Conservation (phyloP, 1,140 invertebrate species). For the Pristionchus pacificus region DNA sequence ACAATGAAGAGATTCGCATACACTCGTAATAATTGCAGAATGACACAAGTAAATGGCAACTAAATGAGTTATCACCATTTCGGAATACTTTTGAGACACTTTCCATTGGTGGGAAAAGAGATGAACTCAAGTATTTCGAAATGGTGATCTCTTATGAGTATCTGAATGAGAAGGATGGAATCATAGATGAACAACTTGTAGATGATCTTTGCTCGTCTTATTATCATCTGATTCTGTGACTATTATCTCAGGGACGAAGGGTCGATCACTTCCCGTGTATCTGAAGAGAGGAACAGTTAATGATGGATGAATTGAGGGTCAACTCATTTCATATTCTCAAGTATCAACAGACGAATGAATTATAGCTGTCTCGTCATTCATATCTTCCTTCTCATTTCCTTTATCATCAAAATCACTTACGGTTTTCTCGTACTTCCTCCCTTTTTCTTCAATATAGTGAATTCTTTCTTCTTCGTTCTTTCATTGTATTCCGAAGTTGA, state of each 20-base stretch:
- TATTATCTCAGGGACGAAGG: not conserved
- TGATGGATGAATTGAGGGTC: too few species aligned
- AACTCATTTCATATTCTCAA: too few species aligned
- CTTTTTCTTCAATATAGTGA: not conserved
- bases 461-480: conserved; percentile 23
- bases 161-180: not conserved
- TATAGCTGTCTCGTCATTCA: not conserved
- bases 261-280: not conserved
- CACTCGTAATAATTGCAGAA: too few species aligned
- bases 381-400: not conserved
- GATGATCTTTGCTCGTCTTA: not conserved
- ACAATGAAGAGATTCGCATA: too few species aligned
- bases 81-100: too few species aligned
- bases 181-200: not conserved
- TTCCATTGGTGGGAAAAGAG: too few species aligned
- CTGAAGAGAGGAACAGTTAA: not conserved
- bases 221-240: not conserved
- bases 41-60: too few species aligned
- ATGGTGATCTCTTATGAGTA: too few species aligned
- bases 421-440: not conserved
- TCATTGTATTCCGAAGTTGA: conserved; percentile 33
- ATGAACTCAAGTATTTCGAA: not conserved
- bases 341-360: not conserved
- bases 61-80: too few species aligned
- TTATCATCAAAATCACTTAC: not conserved